Percentiles rank a stretch among this genome's conserved stretches.
Evolutionary conservation across 1,140 invertebrate genomes (phyloP).

Genomic region (Atta cephalotes): DNA sequence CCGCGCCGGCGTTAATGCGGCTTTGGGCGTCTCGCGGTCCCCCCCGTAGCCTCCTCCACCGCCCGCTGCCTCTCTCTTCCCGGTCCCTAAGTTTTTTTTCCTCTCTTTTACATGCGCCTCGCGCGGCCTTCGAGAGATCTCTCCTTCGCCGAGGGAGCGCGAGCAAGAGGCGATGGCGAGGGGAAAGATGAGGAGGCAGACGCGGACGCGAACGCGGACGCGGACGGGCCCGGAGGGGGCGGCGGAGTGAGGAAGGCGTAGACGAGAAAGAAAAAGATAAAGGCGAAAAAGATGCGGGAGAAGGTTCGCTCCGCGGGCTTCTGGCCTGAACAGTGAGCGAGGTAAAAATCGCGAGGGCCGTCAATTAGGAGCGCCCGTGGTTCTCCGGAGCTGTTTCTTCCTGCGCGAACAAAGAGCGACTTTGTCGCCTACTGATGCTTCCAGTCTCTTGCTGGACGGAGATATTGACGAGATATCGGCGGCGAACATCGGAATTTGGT

Average conservation of each 20-base stretch:
- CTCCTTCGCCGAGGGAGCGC: constrained; percentile 61
- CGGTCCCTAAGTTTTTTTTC: constrained; percentile 50
- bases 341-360: constrained; percentile 80
- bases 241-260: constrained; percentile 6
- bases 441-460: neutral
- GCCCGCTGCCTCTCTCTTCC: neutral
- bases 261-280: constrained; percentile 59
- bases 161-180: constrained; percentile 33
- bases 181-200: neutral
- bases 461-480: constrained; percentile 67
- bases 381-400: constrained; percentile 67
- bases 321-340: constrained; percentile 73
- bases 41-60: constrained; percentile 10
- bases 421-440: constrained; percentile 55
- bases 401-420: constrained; percentile 72
- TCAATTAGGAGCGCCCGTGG: constrained; percentile 79
- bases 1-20: constrained; percentile 75
- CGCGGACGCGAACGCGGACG: constrained; percentile 19
- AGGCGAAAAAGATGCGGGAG: constrained; percentile 66
- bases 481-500: constrained; percentile 54
- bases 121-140: constrained; percentile 75
- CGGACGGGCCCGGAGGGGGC: constrained; percentile 22
- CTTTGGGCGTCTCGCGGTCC: constrained; percentile 72
- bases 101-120: constrained; percentile 77
- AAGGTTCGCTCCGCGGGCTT: constrained; percentile 61